A percentile compares a stretch with the other conserved stretches of the same genome.
phyloP scores from a whole-genome alignment of 2,113 vertebrate species.

The Cinclus mexicanus region DNA sequence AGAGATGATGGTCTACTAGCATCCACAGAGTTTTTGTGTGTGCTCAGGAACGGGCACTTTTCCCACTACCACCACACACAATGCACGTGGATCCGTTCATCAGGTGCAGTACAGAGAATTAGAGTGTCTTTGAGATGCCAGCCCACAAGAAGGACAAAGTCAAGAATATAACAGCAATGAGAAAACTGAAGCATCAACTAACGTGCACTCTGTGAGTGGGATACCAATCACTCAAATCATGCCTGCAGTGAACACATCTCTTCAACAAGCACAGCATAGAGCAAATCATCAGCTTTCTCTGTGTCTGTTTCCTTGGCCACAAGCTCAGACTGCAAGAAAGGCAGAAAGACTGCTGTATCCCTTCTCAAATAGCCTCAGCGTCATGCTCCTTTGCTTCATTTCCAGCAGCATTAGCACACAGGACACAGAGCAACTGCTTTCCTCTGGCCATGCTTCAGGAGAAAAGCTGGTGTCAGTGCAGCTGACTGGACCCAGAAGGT shows the following conservation, averaged over 20 bases:
- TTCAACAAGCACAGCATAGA: not conserved
- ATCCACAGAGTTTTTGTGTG: not conserved
- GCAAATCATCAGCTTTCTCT: not conserved
- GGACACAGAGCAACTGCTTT: not conserved
- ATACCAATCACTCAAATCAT: not conserved
- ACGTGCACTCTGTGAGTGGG: rapidly evolving
- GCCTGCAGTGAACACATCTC: not conserved
- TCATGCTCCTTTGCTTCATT: not conserved
- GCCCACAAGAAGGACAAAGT: not conserved
- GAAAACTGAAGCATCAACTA: not conserved
- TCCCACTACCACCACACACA: too few relatives aligned
- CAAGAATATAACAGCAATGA: not conserved
- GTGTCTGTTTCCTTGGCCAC: not conserved
- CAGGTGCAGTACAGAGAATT: not conserved
- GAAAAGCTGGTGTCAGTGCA: not conserved
- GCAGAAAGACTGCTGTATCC: not conserved
- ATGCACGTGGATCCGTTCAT: not conserved
- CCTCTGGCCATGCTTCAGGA: not conserved
- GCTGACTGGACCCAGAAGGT: not conserved
- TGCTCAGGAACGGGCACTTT: not conserved
- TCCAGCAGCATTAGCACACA: not conserved
- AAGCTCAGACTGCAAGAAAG: not conserved
- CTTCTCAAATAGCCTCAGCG: not conserved
- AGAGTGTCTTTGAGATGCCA: not conserved
- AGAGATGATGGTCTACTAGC: not conserved